Conservation (phyloP, 2,797 vertebrate species). For the Podarcis lilfordi region DNA sequence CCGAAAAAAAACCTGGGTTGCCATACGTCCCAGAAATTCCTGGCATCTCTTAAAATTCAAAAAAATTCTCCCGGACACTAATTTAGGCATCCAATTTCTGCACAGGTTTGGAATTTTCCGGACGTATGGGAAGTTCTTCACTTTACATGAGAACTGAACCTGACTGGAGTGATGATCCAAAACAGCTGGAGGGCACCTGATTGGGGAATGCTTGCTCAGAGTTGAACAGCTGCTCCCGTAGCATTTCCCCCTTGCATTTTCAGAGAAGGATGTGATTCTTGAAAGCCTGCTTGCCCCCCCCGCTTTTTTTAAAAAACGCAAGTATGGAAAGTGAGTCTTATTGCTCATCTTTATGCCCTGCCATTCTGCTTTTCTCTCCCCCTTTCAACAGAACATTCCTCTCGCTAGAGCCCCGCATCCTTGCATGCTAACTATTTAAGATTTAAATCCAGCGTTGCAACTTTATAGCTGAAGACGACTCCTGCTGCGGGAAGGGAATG, state of each 20-base stretch:
- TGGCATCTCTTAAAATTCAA: too few species aligned
- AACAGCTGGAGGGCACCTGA: background rate
- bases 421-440: slow-evolving; percentile 60
- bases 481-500: slow-evolving; percentile 60
- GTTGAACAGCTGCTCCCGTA: background rate
- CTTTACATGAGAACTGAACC: too few species aligned
- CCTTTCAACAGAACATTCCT: slow-evolving; percentile 28
- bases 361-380: background rate
- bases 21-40: too few species aligned
- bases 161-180: background rate
- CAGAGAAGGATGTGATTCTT: background rate
- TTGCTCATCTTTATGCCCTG: slow-evolving; percentile 9
- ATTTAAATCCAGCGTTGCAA: slow-evolving; percentile 69
- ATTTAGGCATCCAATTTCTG: too few species aligned
- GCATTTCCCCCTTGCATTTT: background rate
- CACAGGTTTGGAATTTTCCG: too few species aligned
- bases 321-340: slow-evolving; percentile 1
- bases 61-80: too few species aligned
- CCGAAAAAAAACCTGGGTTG: too few species aligned
- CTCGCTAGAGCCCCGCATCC: background rate
- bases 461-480: slow-evolving; percentile 55
- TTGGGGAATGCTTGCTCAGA: background rate
- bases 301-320: background rate
- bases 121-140: too few species aligned
- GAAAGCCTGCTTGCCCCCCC: background rate